Evolutionary conservation across 2,113 vertebrate species (phyloP), one percentile per base, ranked within the genome.

Genomic region (Aspiorhynchus laticeps): DNA sequence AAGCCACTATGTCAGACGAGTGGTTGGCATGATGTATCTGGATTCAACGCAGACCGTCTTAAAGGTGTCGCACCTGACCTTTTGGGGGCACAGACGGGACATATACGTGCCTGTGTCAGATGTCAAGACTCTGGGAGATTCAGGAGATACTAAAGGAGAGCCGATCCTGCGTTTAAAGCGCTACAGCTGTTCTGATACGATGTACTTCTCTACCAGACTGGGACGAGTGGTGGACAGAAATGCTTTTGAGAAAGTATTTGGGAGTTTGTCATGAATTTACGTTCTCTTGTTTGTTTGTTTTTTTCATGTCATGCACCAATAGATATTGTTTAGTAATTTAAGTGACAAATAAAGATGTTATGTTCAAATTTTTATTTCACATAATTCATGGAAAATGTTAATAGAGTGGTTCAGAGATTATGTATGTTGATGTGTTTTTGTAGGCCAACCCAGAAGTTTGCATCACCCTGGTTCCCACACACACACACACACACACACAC

Each of bases 11-110:
- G 91, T 98, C 78, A 95, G 94, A 71, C 94, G 95, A 63, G 93
- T 98, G 80, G 96, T 98, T 14, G 98, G 98, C 21, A 95, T 97
- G 26, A 95, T 99, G 89, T 99, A 99, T 79, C 86, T 99, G 87
- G 96, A 95, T 61, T 91, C 93, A 7, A 89, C 90, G 0, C 91
- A 94, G 76, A 93, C 88, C 0, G 86, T 93, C 0, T 94, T 99
- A 63, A 96, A 91, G 87, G 95, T 99, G 77, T 95, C 97, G 4
- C 97, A 98, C 91, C 86, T 99, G 88, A 97, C 94, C 0, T 99
- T 99, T 80, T 99, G 98, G 97, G 98, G 98, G 24, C 87, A 89
- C 85, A 95, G 97, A 28, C 92, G 90, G 0, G 96, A 99, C 46
- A 43, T 96, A 1, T 96, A 94, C 90, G 91, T 97, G 41, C 96